Percentiles rank a stretch among this genome's conserved stretches.
Conservation (phyloP, 2,113 vertebrate genomes). For the Fregetta grallaria region DNA sequence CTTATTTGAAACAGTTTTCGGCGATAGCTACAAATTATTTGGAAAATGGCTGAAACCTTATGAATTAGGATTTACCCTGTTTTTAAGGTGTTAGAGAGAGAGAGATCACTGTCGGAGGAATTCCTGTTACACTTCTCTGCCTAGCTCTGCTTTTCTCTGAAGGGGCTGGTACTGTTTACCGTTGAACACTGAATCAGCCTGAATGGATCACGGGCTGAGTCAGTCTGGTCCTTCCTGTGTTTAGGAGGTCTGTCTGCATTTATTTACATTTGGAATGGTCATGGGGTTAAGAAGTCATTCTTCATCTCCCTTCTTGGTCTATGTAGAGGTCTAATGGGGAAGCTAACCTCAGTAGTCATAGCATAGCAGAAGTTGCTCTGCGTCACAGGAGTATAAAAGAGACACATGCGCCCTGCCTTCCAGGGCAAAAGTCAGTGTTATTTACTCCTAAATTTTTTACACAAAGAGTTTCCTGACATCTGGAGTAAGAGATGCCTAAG, state of each 20-base stretch:
- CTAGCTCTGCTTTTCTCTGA: neutral
- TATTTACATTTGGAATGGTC: neutral
- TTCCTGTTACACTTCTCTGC: neutral
- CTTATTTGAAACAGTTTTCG: neutral
- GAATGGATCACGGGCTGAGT: neutral
- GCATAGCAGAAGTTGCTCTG: neutral
- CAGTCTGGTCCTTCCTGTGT: neutral
- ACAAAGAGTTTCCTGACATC: neutral
- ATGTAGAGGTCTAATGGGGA: neutral
- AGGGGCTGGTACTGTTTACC: neutral
- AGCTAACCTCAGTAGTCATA: neutral
- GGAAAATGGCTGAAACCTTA: neutral
- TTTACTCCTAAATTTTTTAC: neutral
- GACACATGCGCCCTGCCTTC: neutral
- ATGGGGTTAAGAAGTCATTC: neutral
- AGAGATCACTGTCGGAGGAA: neutral
- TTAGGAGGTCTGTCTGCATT: neutral
- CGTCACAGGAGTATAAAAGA: neutral
- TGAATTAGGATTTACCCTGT: neutral
- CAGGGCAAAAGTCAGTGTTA: neutral
- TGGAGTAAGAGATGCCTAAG: neutral
- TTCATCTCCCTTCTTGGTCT: neutral
- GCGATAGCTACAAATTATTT: neutral
- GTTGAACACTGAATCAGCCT: neutral
- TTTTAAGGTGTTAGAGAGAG: neutral